Evolutionary conservation across 2,888 invertebrate genomes (phyloP), one percentile per base, ranked within the genome.

Genomic region (Tridacna gigas): DNA sequence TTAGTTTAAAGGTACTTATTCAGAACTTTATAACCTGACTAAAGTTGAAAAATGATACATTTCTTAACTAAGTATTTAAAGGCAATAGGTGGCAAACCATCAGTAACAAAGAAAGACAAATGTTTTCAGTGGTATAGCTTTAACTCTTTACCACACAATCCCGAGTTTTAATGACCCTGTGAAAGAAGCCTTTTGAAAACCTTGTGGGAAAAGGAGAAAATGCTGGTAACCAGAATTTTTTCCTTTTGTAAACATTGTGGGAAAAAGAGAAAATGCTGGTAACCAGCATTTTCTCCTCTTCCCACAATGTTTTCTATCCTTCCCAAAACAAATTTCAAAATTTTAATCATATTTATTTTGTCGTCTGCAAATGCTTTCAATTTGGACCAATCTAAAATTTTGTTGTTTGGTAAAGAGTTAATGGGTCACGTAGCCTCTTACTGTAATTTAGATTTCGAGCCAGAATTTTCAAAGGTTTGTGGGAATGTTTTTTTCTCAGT

Each of bases 201-300:
- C 2, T 56, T 56, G 56, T 9, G 56, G 56, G 56, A 56, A 56
- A 56, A 20, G 56, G n/a, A 56, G 56, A 56, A 56, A 56, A 20
- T 56, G 56, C 56, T 56, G 18, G 56, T 56, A 18, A 56, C 63
- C 13, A 63, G 63, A 5, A 63, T 22, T 63, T 63, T 22, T n/a
- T n/a, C 20, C 20, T 3, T 20, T 56, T 18, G 56, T 5, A 56
- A 56, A 56, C 56, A 56, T 56, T 56, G 56, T 9, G 56, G 56
- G 56, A 56, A 56, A 56, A 20, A 9, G n/a, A 56, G 56, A 56
- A 56, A 56, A 20, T 56, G 56, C 56, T 56, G 18, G 56, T 56
- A 18, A 56, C 63, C 13, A 63, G 63, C 63, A 63, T 22, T 63
- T 63, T 22, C 63, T 63, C 25, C 63, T 22, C n/a, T 63, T 63